Percentiles rank a stretch among this genome's conserved stretches.
phyloP scores from a whole-genome alignment of 2,797 vertebrate species.

The Ataeniobius toweri region DNA sequence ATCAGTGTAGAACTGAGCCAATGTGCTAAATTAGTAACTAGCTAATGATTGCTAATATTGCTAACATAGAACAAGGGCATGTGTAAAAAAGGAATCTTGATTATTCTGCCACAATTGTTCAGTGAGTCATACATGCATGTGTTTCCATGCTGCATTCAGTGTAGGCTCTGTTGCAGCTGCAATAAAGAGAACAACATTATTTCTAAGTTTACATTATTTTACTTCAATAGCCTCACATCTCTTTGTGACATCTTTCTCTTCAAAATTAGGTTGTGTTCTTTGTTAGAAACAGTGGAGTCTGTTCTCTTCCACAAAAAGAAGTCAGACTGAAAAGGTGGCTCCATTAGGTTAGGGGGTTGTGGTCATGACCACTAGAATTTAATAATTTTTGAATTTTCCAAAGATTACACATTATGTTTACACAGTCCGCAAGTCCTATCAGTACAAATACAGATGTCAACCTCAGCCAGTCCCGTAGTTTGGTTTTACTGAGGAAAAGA shows the following conservation, averaged over 20 bases:
- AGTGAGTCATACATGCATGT: background rate
- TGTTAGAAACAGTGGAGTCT: background rate
- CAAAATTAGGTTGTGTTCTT: background rate
- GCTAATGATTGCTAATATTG: background rate
- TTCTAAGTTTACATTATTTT: background rate
- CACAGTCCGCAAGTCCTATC: background rate
- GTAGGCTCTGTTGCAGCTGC: background rate
- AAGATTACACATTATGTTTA: background rate
- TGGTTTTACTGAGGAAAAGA: conserved; percentile 26
- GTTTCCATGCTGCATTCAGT: background rate
- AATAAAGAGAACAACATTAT: background rate
- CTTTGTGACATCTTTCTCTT: background rate
- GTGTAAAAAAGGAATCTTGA: background rate
- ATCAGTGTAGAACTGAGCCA: background rate
- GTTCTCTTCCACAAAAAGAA: background rate
- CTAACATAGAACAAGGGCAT: background rate
- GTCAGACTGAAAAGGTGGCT: background rate
- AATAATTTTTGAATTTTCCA: background rate
- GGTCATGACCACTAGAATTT: background rate
- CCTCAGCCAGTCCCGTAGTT: background rate
- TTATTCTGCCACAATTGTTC: background rate
- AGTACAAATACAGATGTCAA: conserved; percentile 10
- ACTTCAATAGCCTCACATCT: background rate
- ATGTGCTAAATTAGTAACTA: background rate
- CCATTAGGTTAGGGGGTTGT: background rate